Base-by-base conservation (phyloP, 2,797 vertebrate species). In the Sebastes melanostomus region DNA sequence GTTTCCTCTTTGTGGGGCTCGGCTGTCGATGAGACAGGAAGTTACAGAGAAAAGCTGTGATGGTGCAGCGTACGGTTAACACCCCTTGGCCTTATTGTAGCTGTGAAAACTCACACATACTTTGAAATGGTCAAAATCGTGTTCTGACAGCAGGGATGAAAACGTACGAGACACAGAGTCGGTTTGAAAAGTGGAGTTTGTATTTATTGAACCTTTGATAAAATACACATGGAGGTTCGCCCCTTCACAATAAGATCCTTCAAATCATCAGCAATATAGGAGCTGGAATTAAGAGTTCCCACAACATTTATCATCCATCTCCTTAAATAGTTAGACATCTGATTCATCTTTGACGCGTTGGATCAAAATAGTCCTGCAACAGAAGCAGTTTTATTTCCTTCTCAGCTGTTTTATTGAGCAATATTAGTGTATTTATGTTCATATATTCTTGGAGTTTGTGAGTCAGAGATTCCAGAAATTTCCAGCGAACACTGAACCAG, bases 161-260 rank as follows among this genome's bases (percentile, higher is more conserved):
- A 78, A 59, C 1, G 10, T 3, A 73, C 59, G n/a, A 72, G 65
- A 78, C 81, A 6, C 67, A 4, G 59, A 27, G 25, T 81, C 68
- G 4, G 77, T 82, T 92, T 94, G 85, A 94, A 95, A 95, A 95
- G 94, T 92, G 90, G 74, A 89, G 32, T 86, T 80, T 88, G 77
- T 85, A 9, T 93, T 94, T 94, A 95, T 93, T 93, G 86, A 94
- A 88, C 76, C 20, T 84, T 93, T 82, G 81, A 85, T 92, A 91
- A 93, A 94, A 93, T 86, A 89, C 84, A 94, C 77, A 87, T 59
- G 29, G 3, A 81, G 74, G 69, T 89, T 84, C 88, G 75, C 89
- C 85, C 84, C 75, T 75, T 92, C 81, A 90, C 84, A 84, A 71
- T 77, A 66, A 81, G 66, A 88, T 66, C 70, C 74, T 24, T 78